Conservation (phyloP, 2,113 vertebrate genomes). For the Jaculus jaculus region DNA sequence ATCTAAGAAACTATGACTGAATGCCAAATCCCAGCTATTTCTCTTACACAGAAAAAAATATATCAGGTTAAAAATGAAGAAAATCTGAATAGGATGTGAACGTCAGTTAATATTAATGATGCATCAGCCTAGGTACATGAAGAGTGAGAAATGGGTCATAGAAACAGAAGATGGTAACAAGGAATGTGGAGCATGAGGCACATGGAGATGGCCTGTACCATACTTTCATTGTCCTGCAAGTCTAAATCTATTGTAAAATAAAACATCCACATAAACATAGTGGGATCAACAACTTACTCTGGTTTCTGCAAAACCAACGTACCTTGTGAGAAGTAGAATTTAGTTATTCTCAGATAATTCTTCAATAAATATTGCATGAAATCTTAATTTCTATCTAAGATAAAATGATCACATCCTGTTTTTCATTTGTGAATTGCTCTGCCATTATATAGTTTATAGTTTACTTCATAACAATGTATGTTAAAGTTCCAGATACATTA, state of each 20-base stretch:
- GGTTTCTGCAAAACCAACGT: background rate
- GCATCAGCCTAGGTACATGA: background rate
- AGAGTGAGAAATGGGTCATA: background rate
- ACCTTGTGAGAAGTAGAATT: background rate
- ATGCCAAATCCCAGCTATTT: background rate
- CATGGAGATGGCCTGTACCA: background rate
- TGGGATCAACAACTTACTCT: background rate
- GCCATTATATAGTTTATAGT: background rate
- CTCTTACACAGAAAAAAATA: background rate
- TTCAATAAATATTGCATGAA: background rate
- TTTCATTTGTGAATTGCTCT: background rate
- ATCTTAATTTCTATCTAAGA: background rate
- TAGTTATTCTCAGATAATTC: background rate
- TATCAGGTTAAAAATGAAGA: background rate
- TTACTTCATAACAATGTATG: background rate
- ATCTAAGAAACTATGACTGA: background rate
- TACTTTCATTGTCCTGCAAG: background rate
- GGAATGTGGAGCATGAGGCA: background rate
- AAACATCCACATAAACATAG: background rate
- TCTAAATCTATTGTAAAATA: background rate
- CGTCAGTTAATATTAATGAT: background rate
- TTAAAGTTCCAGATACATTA: background rate
- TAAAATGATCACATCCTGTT: background rate
- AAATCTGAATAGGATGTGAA: background rate
- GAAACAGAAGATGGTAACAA: background rate